Percentiles rank a stretch among this genome's conserved stretches.
Evolutionary conservation across 2,113 vertebrate species (phyloP).

Genomic region (Oncorhynchus masou): DNA sequence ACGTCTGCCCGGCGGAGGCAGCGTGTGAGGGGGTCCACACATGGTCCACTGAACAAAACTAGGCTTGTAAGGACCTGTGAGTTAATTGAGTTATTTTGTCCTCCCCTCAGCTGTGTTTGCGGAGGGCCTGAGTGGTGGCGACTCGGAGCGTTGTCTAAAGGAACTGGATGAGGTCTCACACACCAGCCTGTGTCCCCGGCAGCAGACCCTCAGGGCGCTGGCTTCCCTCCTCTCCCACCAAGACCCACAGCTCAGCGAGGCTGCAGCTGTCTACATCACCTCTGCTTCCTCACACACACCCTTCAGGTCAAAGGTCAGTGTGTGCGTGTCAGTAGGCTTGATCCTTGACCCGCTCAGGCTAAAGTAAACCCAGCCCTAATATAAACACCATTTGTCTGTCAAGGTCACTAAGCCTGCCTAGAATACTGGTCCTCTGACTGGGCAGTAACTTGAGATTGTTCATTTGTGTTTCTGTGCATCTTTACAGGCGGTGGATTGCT

Average conservation of each 20-base stretch:
- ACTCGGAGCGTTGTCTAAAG: constrained; percentile 68
- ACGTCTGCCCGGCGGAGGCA: too few relatives aligned
- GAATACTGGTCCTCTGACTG: too few relatives aligned
- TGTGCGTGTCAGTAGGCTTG: neutral
- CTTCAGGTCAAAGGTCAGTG: constrained; percentile 88
- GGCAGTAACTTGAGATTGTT: too few relatives aligned
- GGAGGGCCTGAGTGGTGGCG: constrained; percentile 76
- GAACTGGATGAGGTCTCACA: constrained; percentile 74
- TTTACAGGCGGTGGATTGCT: constrained; percentile 86
- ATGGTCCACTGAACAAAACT: too few relatives aligned
- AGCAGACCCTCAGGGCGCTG: constrained; percentile 79
- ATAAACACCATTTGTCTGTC: neutral
- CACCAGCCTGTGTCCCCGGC: constrained; percentile 75
- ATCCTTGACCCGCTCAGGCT: neutral
- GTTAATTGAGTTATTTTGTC: neutral
- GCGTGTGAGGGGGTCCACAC: too few relatives aligned
- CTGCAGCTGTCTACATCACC: constrained; percentile 77
- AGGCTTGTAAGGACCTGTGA: too few relatives aligned
- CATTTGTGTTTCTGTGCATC: neutral
- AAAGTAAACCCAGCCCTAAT: too few relatives aligned
- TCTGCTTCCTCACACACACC: constrained; percentile 74
- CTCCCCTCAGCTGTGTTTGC: constrained; percentile 72
- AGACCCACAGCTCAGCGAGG: constrained; percentile 76
- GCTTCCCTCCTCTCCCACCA: constrained; percentile 83
- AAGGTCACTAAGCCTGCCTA: too few relatives aligned